These are phyloP conservation scores for Sinelater perroti DNA, from an alignment of 2,888 invertebrate genomes.

Conservation along the genomic window DNA sequence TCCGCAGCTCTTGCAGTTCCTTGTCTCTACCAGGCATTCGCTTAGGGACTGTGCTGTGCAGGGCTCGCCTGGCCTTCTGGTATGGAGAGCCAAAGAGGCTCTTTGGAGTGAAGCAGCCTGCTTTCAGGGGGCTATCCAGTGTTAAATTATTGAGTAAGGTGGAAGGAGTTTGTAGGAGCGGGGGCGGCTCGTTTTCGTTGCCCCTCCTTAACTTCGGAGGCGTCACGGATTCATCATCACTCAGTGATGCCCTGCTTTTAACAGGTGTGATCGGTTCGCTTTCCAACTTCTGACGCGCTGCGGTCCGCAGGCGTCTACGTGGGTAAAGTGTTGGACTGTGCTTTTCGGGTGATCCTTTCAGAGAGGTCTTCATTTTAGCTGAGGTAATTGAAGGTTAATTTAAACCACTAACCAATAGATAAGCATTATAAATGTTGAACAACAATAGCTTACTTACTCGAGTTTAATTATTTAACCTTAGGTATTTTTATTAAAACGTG, in stretches of 20 bases:
- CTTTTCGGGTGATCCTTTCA: not conserved
- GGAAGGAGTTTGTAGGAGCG: constrained; percentile 41
- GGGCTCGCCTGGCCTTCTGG: constrained; percentile 56
- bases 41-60: constrained; percentile 55
- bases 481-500: too few species aligned
- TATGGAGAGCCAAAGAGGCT: constrained; percentile 45
- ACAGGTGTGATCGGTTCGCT: constrained; percentile 16
- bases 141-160: constrained; percentile 48
- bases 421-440: too few species aligned
- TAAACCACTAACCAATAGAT: too few species aligned
- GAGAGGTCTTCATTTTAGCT: not conserved
- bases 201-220: constrained; percentile 56
- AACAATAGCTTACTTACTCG: too few species aligned
- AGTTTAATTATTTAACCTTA: too few species aligned
- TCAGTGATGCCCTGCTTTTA: constrained; percentile 9
- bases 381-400: too few species aligned
- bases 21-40: constrained; percentile 79
- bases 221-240: constrained; percentile 41
- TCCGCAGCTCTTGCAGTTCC: constrained; percentile 74
- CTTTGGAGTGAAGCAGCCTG: constrained; percentile 32
- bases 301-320: constrained; percentile 13
- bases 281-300: too few species aligned
- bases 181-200: constrained; percentile 38
- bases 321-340: too few species aligned
- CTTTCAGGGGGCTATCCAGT: constrained; percentile 45